These are phyloP conservation scores for Pycnonotus jocosus DNA, from an alignment of 2,113 vertebrate genomes.

Conservation along the genomic window DNA sequence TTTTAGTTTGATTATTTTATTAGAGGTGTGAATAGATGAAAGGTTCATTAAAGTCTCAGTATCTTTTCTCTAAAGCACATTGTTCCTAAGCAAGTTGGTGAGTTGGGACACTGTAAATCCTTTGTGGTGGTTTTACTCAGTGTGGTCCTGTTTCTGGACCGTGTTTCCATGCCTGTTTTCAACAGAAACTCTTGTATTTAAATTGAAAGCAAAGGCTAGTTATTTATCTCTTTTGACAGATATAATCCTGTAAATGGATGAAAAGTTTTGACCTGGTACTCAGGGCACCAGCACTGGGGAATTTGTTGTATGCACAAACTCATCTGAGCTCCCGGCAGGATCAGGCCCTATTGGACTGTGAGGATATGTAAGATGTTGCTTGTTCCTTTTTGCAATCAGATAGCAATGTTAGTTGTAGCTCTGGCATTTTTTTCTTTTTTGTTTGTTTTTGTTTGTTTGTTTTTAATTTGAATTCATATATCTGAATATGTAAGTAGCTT, in stretches of 20 bases:
- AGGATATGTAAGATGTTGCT: neutral
- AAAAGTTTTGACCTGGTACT: neutral
- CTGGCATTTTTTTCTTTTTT: neutral
- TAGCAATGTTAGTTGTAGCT: neutral
- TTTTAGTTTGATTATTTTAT: neutral
- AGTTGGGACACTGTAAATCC: neutral
- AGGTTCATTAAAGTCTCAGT: neutral
- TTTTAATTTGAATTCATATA: neutral
- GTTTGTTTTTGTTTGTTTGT: neutral
- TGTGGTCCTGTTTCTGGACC: neutral
- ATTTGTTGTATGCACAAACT: neutral
- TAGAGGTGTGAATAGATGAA: neutral
- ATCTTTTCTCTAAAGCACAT: neutral
- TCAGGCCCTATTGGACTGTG: neutral
- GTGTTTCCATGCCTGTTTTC: neutral
- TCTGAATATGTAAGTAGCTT: neutral
- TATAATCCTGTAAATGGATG: neutral
- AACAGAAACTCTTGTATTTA: neutral
- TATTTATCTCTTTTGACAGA: slow-evolving; percentile 4
- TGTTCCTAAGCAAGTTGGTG: neutral
- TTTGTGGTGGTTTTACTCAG: neutral
- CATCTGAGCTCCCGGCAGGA: neutral
- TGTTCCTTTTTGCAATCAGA: neutral
- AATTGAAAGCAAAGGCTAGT: neutral
- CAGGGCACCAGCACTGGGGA: neutral